Evolutionary conservation across 2,888 invertebrate genomes (phyloP), one percentile per base, ranked within the genome.

Genomic region (Tetanocera ferruginea): DNA sequence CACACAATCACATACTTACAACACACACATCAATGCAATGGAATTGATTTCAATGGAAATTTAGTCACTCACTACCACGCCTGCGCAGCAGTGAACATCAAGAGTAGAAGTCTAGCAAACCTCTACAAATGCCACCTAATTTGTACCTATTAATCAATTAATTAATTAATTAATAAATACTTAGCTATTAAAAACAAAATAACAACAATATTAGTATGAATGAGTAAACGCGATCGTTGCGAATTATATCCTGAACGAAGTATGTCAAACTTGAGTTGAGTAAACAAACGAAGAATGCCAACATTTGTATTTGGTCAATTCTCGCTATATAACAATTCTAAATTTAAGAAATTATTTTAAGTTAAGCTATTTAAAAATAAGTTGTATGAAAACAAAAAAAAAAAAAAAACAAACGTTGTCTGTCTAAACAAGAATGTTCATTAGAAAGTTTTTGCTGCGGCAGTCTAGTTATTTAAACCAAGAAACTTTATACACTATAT

Each of bases 81-180:
- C 34, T 66, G 5, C 55, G 55, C 55, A 23, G 55, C 19, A 23
- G 19, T 43, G 49, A 69, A 69, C 31, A 31, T 55, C 28, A 55
- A 34, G 31, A 31, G 55, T 28, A 55, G 52, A 34, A 71, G n/a
- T 51, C n/a, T 31, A 23, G 52, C 31, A n/a, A 55, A 55, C 55
- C 19, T n/a, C 55, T 55, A n/a, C 55, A n/a, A n/a, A 34, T 75
- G 75, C 75, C 75, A 75, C 75, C 34, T 66, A 66, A 75, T 66
- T 66, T 66, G 75, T 66, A 75, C 66, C 75, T 74, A 74, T n/a
- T 74, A 64, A 64, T 74, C 49, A 74, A 74, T 64, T 51, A 23
- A 67, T 67, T 67, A 17, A 60, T 23, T n/a, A n/a, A n/a, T n/a
- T n/a, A n/a, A 67, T 37, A 57, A 4, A 25, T 70, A 52, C 19